These are phyloP conservation scores for Macquaria ambigua DNA, from an alignment of 2,113 vertebrate species.

Conservation along the genomic window DNA sequence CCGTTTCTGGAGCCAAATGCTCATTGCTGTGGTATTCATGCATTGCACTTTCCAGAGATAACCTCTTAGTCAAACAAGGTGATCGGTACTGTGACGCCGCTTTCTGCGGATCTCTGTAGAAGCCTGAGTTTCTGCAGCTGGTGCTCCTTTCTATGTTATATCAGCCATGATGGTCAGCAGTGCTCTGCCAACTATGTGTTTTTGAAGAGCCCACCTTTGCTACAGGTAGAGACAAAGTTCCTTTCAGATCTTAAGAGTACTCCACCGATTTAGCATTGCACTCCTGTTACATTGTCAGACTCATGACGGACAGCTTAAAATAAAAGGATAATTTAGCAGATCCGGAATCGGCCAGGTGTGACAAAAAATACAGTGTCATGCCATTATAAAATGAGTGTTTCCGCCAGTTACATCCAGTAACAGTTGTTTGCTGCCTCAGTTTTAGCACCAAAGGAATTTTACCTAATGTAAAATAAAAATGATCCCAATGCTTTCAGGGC, in stretches of 20 bases:
- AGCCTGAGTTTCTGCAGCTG: not conserved
- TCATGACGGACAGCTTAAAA: too few relatives aligned
- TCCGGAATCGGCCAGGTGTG: not conserved
- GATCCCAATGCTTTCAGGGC: not conserved
- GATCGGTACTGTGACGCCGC: not conserved
- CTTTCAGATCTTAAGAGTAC: not conserved
- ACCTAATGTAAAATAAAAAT: too few relatives aligned
- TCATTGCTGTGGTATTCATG: conserved; percentile 31
- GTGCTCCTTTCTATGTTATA: not conserved
- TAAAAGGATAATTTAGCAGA: not conserved
- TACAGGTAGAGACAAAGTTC: not conserved
- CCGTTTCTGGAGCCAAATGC: not conserved
- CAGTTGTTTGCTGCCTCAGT: too few relatives aligned
- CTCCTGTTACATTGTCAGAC: not conserved
- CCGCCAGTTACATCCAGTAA: not conserved
- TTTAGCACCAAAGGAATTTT: too few relatives aligned
- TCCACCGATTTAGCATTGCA: too few relatives aligned
- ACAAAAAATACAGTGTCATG: not conserved
- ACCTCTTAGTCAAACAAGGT: conserved; percentile 12
- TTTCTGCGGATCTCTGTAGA: not conserved
- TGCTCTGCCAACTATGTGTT: not conserved
- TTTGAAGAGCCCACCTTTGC: not conserved
- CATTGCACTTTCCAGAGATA: not conserved
- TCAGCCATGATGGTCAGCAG: not conserved
- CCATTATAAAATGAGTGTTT: not conserved